Evolutionary conservation across 1,140 invertebrate species (phyloP).

Genomic region (Drosophila erecta): DNA sequence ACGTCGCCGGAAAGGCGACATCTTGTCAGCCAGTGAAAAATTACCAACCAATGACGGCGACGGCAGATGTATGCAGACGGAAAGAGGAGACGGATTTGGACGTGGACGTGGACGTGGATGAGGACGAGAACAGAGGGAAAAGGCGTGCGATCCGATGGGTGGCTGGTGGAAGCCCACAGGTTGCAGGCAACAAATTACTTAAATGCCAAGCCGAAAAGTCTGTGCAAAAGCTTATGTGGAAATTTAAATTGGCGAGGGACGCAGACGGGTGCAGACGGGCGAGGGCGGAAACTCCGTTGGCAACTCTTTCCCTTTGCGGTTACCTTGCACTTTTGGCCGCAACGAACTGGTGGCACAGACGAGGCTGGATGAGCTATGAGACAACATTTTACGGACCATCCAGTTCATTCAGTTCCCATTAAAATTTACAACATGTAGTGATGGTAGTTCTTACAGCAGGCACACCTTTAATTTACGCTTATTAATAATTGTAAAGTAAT

Average conservation of each 20-base stretch:
- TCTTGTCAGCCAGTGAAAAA: conserved; percentile 77
- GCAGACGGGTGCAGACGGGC: neutral
- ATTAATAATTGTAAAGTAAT: neutral
- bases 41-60: conserved; percentile 55
- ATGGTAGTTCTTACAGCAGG: neutral
- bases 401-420: conserved; percentile 5
- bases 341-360: conserved; percentile 8
- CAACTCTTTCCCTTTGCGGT: conserved; percentile 17
- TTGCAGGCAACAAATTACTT: conserved; percentile 69
- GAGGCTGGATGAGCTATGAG: conserved; percentile 15
- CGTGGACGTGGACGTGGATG: neutral
- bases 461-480: neutral
- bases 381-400: conserved; percentile 8
- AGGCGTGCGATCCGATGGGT: neutral
- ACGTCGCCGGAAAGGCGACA: conserved; percentile 50
- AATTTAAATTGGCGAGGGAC: conserved; percentile 58
- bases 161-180: conserved; percentile 50
- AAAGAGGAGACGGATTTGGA: neutral
- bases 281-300: neutral
- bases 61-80: conserved; percentile 5
- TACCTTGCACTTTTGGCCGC: conserved; percentile 22
- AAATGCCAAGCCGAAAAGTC: conserved; percentile 63
- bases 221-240: conserved; percentile 44
- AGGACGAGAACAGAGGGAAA: neutral
- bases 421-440: neutral